Percentiles rank a stretch among this genome's conserved stretches.
These are phyloP conservation scores for Atlantisia rogersi DNA, from an alignment of 2,113 vertebrate genomes.

Conservation along the genomic window DNA sequence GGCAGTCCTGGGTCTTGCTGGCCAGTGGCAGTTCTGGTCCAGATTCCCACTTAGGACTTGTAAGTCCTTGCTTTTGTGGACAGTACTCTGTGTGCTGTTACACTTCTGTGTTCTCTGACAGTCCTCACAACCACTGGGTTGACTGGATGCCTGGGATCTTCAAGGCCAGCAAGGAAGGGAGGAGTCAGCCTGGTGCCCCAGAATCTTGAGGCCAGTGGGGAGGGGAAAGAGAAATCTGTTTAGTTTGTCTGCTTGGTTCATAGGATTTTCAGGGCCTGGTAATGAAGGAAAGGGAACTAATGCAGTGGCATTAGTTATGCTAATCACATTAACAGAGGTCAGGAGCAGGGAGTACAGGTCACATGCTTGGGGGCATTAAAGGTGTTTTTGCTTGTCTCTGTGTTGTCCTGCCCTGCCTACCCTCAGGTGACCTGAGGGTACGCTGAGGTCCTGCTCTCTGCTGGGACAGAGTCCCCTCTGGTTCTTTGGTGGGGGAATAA, in stretches of 20 bases:
- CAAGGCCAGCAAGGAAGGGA: not conserved
- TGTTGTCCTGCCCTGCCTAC: not conserved
- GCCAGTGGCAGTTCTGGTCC: not conserved
- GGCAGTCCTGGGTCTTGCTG: not conserved
- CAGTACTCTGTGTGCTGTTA: not conserved
- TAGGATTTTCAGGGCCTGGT: not conserved
- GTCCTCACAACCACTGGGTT: not conserved
- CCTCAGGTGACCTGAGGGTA: not conserved
- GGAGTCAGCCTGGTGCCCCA: not conserved
- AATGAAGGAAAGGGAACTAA: not conserved
- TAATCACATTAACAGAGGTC: not conserved
- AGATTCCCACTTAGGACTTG: not conserved
- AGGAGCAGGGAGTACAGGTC: not conserved
- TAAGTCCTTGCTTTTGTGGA: not conserved
- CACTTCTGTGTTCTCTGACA: not conserved
- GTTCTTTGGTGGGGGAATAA: not conserved
- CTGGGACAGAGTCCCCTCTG: not conserved
- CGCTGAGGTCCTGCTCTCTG: not conserved
- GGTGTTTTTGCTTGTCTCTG: not conserved
- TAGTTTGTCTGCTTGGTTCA: not conserved
- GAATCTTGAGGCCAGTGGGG: not conserved
- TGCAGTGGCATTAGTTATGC: not conserved
- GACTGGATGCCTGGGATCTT: not conserved
- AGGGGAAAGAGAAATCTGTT: not conserved
- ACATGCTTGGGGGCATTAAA: not conserved